A percentile compares a stretch with the other conserved stretches of the same genome.
These are phyloP conservation scores for Cottus gobio DNA, from an alignment of 2,113 vertebrate genomes.

Conservation along the genomic window DNA sequence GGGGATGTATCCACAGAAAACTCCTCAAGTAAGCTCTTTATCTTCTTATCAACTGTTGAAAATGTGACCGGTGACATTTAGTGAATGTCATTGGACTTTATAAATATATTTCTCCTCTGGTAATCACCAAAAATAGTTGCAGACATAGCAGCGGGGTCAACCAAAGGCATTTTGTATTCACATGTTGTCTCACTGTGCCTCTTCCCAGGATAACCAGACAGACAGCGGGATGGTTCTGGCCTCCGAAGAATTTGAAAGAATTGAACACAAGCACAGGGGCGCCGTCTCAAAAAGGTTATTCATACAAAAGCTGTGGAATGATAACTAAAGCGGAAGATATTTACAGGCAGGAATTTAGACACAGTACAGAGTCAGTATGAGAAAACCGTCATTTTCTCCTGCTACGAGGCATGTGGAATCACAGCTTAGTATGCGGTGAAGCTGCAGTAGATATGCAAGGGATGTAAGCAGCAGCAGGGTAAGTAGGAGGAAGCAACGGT, in stretches of 20 bases:
- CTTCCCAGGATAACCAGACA: slow-evolving; percentile 93
- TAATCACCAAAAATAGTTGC: slow-evolving; percentile 10
- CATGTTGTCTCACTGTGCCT: slow-evolving; percentile 31
- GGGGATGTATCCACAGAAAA: slow-evolving; percentile 88
- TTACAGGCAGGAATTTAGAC: not conserved
- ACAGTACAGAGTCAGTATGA: not conserved
- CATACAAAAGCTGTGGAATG: not conserved
- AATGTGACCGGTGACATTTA: slow-evolving; percentile 54
- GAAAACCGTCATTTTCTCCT: slow-evolving; percentile 12
- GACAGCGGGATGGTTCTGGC: slow-evolving; percentile 99
- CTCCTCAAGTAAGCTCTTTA: slow-evolving; percentile 85
- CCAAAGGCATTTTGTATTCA: not conserved
- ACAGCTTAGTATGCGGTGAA: slow-evolving; percentile 1
- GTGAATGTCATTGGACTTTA: not conserved
- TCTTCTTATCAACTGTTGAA: not conserved
- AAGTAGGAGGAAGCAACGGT: slow-evolving; percentile 3
- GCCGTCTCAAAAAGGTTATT: slow-evolving; percentile 77
- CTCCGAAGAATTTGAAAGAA: slow-evolving; percentile 95
- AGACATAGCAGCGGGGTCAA: not conserved
- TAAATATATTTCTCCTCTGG: not conserved
- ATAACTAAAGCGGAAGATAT: not conserved
- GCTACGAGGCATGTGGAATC: not conserved
- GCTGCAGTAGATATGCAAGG: slow-evolving; percentile 17
- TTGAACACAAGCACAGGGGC: slow-evolving; percentile 90
- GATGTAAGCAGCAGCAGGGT: slow-evolving; percentile 7